A percentile compares a stretch with the other conserved stretches of the same genome.
phyloP scores from a whole-genome alignment of 2,888 invertebrate species.

The Ditylenchus weischeri region DNA sequence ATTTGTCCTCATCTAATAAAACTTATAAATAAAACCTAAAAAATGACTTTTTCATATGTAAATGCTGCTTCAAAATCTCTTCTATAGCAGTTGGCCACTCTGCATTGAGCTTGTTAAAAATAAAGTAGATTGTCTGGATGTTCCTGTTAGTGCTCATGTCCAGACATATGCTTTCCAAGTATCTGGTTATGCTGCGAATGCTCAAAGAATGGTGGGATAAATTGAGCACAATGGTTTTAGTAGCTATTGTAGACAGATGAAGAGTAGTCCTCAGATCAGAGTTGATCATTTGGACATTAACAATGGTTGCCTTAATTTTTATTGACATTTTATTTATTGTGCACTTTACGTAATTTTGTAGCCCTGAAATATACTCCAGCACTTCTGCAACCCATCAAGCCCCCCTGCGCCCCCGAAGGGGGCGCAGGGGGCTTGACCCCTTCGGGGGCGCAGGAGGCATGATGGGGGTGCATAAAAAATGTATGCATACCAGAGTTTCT shows the following conservation, averaged over 20 bases:
- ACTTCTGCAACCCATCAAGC: too few species aligned
- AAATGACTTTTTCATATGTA: too few species aligned
- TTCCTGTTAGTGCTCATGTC: neutral
- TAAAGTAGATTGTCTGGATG: neutral
- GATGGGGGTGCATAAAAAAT: too few species aligned
- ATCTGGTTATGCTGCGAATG: neutral
- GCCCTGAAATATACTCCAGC: too few species aligned
- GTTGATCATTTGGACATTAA: constrained; percentile 4
- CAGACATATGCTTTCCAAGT: constrained; percentile 6
- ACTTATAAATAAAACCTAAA: too few species aligned
- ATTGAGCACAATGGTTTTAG: constrained; percentile 1
- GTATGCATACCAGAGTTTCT: too few species aligned
- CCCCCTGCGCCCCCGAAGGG: too few species aligned
- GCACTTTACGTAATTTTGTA: too few species aligned
- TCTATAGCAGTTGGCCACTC: neutral
- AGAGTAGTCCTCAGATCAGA: constrained; percentile 1
- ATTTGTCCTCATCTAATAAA: too few species aligned
- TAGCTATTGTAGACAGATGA: neutral
- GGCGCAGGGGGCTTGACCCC: too few species aligned
- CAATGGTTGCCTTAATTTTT: constrained; percentile 3
- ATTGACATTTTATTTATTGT: too few species aligned
- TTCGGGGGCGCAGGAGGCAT: too few species aligned
- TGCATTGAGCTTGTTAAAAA: neutral
- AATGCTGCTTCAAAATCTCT: neutral
- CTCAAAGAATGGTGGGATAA: constrained; percentile 3